Evolutionary conservation across 2,113 vertebrate genomes (phyloP).

Genomic region (Callospermophilus lateralis): DNA sequence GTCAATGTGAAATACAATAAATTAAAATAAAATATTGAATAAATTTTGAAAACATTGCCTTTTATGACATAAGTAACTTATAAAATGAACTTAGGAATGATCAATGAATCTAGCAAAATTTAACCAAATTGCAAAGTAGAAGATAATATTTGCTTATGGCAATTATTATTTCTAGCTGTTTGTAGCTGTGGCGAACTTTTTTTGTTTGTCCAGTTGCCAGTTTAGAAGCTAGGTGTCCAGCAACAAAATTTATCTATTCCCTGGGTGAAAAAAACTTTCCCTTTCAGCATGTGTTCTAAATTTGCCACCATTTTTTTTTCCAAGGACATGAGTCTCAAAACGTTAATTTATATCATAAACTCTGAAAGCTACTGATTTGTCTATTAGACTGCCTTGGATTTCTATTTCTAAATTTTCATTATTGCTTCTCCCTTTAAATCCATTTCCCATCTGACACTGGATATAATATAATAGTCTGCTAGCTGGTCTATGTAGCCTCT

Average conservation of each 20-base stretch:
- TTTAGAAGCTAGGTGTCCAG: background rate
- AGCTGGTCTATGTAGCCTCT: background rate
- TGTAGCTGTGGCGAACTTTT: background rate
- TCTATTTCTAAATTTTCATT: background rate
- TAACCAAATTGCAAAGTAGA: background rate
- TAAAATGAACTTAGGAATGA: background rate
- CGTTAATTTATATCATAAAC: slow-evolving; percentile 13
- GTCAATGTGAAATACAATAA: background rate
- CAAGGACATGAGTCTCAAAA: background rate
- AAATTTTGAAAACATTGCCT: slow-evolving; percentile 14
- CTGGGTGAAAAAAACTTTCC: background rate
- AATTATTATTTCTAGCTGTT: background rate
- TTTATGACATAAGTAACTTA: background rate
- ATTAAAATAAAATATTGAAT: background rate
- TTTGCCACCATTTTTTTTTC: background rate
- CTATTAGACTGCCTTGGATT: background rate
- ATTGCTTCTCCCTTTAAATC: background rate
- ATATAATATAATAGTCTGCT: background rate
- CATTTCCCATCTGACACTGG: background rate
- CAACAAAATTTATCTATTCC: background rate
- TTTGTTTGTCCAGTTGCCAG: background rate
- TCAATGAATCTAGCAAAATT: background rate
- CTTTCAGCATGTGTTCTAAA: slow-evolving; percentile 15
- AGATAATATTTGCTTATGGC: background rate
- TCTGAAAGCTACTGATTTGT: background rate